phyloP scores from a whole-genome alignment of 2,113 vertebrate genomes.

The Ramphastos sulfuratus region DNA sequence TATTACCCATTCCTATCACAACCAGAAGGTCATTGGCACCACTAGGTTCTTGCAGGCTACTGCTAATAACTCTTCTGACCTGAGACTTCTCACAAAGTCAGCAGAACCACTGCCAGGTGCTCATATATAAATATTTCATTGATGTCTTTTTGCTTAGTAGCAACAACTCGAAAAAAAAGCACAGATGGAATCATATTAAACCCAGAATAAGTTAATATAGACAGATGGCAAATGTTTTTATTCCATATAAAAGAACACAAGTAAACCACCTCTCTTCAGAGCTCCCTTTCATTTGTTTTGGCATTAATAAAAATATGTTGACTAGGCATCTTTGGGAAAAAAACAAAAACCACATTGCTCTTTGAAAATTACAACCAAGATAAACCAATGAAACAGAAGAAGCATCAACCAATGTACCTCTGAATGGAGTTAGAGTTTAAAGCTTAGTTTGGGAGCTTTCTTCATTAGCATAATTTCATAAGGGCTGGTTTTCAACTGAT shows the following conservation, averaged over 20 bases:
- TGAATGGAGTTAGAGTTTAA: background rate
- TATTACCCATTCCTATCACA: background rate
- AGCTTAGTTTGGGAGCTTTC: background rate
- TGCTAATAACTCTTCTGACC: background rate
- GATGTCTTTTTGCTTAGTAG: constrained; percentile 42
- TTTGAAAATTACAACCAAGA: background rate
- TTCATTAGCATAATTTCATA: background rate
- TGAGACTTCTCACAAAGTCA: background rate
- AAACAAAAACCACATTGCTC: background rate
- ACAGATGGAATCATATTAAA: constrained; percentile 43
- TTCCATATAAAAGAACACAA: constrained; percentile 7
- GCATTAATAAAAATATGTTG: background rate
- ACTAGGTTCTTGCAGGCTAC: background rate
- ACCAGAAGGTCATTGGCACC: background rate
- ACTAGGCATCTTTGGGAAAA: background rate
- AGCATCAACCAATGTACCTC: background rate
- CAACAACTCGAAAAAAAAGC: background rate
- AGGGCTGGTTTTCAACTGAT: background rate
- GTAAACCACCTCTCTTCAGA: background rate
- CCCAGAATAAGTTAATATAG: constrained; percentile 22
- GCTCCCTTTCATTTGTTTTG: constrained; percentile 1
- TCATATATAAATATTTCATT: constrained; percentile 40
- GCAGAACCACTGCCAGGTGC: constrained; percentile 31
- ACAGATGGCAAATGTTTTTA: background rate
- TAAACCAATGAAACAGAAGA: background rate